phyloP scores from a whole-genome alignment of 1,140 invertebrate genomes.

The Chelonus insularis region DNA sequence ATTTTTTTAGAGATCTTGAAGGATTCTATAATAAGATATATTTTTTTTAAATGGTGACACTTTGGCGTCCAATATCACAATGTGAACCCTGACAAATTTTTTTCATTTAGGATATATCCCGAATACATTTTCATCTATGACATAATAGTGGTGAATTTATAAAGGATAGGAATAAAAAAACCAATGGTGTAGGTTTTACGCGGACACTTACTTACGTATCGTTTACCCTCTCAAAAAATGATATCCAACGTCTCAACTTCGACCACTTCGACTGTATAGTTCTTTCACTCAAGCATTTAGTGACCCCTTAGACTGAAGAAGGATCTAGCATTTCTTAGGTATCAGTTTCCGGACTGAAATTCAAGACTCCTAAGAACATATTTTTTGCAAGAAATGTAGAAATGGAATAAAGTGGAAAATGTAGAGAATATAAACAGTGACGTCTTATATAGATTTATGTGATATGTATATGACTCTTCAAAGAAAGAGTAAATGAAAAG shows the following conservation, averaged over 20 bases:
- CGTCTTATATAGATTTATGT: too few species aligned
- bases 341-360: conserved; percentile 47
- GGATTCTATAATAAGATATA: too few species aligned
- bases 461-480: too few species aligned
- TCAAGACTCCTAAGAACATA: conserved; percentile 39
- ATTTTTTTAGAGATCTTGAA: too few species aligned
- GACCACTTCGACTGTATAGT: background rate
- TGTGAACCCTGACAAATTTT: too few species aligned
- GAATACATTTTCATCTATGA: background rate
- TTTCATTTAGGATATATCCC: too few species aligned
- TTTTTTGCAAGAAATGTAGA: conserved; percentile 23
- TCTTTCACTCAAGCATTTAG: conserved; percentile 31
- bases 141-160: background rate
- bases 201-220: conserved; percentile 51
- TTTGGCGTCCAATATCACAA: too few species aligned
- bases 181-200: background rate
- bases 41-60: too few species aligned
- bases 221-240: conserved; percentile 47
- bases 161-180: background rate
- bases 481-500: too few species aligned
- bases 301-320: conserved; percentile 8
- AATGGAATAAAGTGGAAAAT: conserved; percentile 11
- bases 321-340: conserved; percentile 20
- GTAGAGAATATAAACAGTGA: conserved; percentile 5
- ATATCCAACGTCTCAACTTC: conserved; percentile 42